Percentiles rank a stretch among this genome's conserved stretches.
phyloP scores from a whole-genome alignment of 2,888 invertebrate genomes.

The Lasius fuliginosus region DNA sequence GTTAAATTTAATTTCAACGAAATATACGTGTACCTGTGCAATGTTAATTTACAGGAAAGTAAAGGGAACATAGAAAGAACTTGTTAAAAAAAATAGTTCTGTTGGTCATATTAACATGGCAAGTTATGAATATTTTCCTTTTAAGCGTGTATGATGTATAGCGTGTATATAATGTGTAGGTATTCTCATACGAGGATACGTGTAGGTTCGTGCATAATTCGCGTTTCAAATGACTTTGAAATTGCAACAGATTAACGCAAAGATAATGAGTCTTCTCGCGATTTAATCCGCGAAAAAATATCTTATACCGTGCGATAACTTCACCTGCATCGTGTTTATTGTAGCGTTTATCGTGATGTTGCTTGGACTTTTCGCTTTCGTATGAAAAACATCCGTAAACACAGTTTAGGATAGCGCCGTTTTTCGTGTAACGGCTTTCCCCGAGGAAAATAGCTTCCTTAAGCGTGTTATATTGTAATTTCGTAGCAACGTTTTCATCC shows the following conservation, averaged over 20 bases:
- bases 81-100: not conserved
- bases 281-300: constrained; percentile 37
- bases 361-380: constrained; percentile 27
- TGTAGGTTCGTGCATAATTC: constrained; percentile 29
- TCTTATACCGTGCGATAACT: constrained; percentile 48
- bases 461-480: constrained; percentile 53
- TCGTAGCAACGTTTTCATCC: constrained; percentile 44
- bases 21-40: not conserved
- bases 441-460: constrained; percentile 48
- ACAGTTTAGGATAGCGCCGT: constrained; percentile 46
- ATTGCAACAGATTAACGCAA: constrained; percentile 25
- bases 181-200: not conserved
- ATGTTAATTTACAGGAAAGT: not conserved
- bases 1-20: constrained; percentile 15
- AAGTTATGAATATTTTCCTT: constrained; percentile 1
- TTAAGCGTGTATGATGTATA: not conserved
- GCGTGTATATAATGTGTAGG: not conserved
- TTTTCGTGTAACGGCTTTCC: constrained; percentile 42
- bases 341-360: constrained; percentile 36
- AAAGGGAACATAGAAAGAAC: not conserved
- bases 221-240: constrained; percentile 31
- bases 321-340: not conserved
- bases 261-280: constrained; percentile 26
- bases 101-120: not conserved
- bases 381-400: constrained; percentile 53